Base-by-base conservation (phyloP, 64 coral and sea anemone genomes). In the Anthopleura sola region DNA sequence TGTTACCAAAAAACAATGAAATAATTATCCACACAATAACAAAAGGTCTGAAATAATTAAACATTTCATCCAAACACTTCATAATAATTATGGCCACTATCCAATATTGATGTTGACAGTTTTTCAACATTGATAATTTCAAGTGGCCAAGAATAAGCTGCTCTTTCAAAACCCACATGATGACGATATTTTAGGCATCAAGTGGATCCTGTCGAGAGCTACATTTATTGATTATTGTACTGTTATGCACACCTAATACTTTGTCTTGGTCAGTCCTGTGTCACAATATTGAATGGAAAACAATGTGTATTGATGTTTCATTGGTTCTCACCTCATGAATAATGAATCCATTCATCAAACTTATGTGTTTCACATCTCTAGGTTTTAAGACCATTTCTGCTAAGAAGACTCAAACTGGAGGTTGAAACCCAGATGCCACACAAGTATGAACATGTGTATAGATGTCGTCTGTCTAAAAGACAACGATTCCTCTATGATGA, bases 371-470 rank as follows among this genome's bases (percentile, higher is more conserved):
- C 3, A 14, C 17, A 32, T 23, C 16, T 32, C 19, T 78, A 99
- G 97, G 93, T 99, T 92, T 93, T 99, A 11, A 92, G 97, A 75
- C 97, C 97, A 20, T 99, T 99, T 80, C 71, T 99, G 15, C 36
- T 99, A 51, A 87, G 97, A 81, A 88, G 97, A 84, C 86, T 99
- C 36, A 99, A 99, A 75, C 62, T 79, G 6, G 97, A 99, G 66
- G 97, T 99, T 48, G 97, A 99, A 62, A 99, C 88, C 19, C 97
- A 99, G 77, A 99, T 99, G 97, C 97, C 97, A 12, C 88, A 99
- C 84, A 99, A 99, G 24, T 99, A 99, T 78, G 97, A 99, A 57
- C 97, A 99, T 75, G 88, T 99, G 33, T 86, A 94, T 26, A 75
- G 88, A 36, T 99, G 97, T 62, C 86, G 97, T 2, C 51, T 99